A percentile compares a stretch with the other conserved stretches of the same genome.
These are phyloP conservation scores for Pandion haliaetus DNA, from an alignment of 2,113 vertebrate genomes.

Conservation along the genomic window DNA sequence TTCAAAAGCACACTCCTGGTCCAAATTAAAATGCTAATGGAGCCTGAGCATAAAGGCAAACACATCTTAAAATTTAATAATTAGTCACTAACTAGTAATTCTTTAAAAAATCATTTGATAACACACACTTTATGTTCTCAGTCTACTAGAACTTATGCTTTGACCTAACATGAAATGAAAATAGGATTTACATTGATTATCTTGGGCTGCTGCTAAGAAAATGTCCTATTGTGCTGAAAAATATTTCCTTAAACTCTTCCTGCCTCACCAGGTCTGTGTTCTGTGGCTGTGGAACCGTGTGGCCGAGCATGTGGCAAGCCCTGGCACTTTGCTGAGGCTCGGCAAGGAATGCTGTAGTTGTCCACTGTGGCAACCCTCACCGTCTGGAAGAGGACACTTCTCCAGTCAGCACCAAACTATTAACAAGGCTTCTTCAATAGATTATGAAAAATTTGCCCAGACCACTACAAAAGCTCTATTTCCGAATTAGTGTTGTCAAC, in stretches of 20 bases:
- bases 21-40: neutral
- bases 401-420: neutral
- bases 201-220: neutral
- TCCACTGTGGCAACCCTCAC: neutral
- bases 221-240: neutral
- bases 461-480: neutral
- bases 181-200: neutral
- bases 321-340: neutral
- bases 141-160: neutral
- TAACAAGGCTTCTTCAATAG: neutral
- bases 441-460: neutral
- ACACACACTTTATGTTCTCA: neutral
- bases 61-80: neutral
- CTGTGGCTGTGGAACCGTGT: slow-evolving; percentile 1
- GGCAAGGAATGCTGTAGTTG: fast-evolving
- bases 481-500: neutral
- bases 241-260: neutral
- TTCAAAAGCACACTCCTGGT: fast-evolving
- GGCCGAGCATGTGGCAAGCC: neutral
- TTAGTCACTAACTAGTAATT: neutral
- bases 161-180: neutral
- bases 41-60: neutral
- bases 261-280: neutral
- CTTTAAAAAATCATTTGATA: neutral
- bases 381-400: neutral